Base-by-base conservation (phyloP, 2,888 invertebrate genomes). In the Polymixis lichenea region DNA sequence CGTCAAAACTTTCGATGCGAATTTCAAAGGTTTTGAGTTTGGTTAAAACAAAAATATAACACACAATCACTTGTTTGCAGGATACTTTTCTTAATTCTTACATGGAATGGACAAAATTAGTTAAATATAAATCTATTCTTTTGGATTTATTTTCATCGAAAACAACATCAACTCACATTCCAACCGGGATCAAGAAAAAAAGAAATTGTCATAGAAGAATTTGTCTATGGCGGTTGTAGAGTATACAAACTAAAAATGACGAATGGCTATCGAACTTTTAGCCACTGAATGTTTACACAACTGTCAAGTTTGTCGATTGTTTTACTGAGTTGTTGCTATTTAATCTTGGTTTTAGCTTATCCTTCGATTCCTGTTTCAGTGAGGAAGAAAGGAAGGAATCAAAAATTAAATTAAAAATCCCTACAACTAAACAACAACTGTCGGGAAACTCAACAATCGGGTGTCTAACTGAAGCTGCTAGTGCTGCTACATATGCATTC, bases 181-280 rank as follows among this genome's bases (percentile, higher is more conserved):
- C 90, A 93, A 95, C 95, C 95, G 95, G 95, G 95, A 92, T 94
- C 93, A 93, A 95, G 95, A 93, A 95, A 96, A 82, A 82, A 96
- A 95, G 95, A 94, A 93, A 80, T 94, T 93, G 88, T 89, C 87
- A 90, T 73, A 88, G 88, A 88, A 70, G 75, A 85, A 72, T 77
- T 88, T 82, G 87, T 93, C 92, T 93, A 91, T 93, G 92, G 70
- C 32, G 43, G 32, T 74, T 78, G 28, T 2, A 71, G n/a, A 67
- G 9, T 60, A 71, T 32, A 73, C 43, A 55, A 71, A 67, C 2
- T 28, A 51, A 2, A n/a, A 11, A 46, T 46, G 38, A 38, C 38
- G 0, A 28, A 46, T 73, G 73, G 51, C 43, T 71, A 76, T 11
- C 1, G 11, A 73, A 56, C 80, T 78, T 86, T 85, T 80, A 32